Conservation (phyloP, 2,888 invertebrate species). For the Eupithecia inturbata region DNA sequence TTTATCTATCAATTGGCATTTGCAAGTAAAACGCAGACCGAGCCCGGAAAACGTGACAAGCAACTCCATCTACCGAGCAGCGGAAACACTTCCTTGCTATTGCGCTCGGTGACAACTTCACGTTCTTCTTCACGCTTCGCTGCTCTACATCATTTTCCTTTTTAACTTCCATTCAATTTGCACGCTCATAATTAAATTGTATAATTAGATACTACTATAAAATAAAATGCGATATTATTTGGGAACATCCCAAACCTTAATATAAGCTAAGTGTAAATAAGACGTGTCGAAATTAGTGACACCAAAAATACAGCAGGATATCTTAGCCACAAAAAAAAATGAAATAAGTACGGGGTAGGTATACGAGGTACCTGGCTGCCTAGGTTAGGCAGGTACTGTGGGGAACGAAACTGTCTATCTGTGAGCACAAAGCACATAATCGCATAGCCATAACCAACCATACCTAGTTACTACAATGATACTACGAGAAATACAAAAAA, state of each 20-base stretch:
- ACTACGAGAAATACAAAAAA: conserved; percentile 47
- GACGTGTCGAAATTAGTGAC: neutral
- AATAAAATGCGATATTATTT: neutral
- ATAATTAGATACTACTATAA: conserved; percentile 20
- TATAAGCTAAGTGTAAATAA: neutral
- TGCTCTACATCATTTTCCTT: conserved; percentile 42
- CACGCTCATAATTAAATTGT: conserved; percentile 39
- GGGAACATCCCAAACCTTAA: neutral
- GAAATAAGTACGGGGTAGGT: neutral
- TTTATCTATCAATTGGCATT: neutral
- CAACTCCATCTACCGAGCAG: conserved; percentile 55
- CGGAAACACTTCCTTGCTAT: conserved; percentile 41
- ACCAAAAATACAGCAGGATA: neutral
- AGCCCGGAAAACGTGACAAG: conserved; percentile 16
- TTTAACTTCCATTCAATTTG: conserved; percentile 39
- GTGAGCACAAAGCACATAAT: neutral
- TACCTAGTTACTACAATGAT: conserved; percentile 34
- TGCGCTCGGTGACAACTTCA: conserved; percentile 40
- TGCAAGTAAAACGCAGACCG: conserved; percentile 4
- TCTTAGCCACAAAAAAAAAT: no score
- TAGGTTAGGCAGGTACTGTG: neutral
- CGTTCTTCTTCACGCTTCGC: conserved; percentile 39
- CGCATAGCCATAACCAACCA: neutral
- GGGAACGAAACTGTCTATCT: neutral
- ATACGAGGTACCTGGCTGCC: no score